Evolutionary conservation across 2,797 vertebrate species (phyloP), one percentile per base, ranked within the genome.

Genomic region (Eremophila alpestris): DNA sequence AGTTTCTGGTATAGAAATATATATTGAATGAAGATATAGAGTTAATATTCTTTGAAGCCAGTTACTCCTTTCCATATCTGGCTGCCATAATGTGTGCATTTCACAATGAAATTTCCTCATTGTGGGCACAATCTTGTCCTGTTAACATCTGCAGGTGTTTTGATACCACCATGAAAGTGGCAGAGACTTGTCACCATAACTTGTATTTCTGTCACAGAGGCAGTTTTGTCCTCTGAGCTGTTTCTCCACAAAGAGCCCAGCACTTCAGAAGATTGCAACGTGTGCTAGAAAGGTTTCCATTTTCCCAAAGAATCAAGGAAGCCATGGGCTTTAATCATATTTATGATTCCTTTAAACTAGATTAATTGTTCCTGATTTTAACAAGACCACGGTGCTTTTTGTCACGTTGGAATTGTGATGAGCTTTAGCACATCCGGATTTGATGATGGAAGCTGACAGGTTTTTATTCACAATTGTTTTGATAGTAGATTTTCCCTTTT

Each of bases 401-500:
- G 77, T 97, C 88, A 95, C 68, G 62, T 88, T 75, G 91, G 9
- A 89, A 90, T 60, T 94, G 90, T 88, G 82, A 88, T 88, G 93
- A 87, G 74, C 54, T 97, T 97, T 81, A 94, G 59, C 93, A 90
- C 49, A 89, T 68, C 70, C 9, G 12, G 70, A 97, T 97, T 97
- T 97, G 78, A 94, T 94, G 97, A 95, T 74, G 97, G 97, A 95
- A 97, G 96, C 77, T 92, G 82, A 76, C 93, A 87, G 80, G 54
- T 45, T 97, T 94, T 88, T 51, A 46, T 81, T 97, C 94, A 56
- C 94, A 94, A 97, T 95, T 92, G 93, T 96, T 97, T 97, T 97
- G 96, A 96, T 92, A 96, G 90, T 75, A 77, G 62, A 46, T 41
- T 90, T 86, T 91, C 46, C 7, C 19, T 32, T 63, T 87, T 94